Percentiles rank a stretch among this genome's conserved stretches.
phyloP scores from a whole-genome alignment of 1,140 invertebrate species.

The Diprion similis region DNA sequence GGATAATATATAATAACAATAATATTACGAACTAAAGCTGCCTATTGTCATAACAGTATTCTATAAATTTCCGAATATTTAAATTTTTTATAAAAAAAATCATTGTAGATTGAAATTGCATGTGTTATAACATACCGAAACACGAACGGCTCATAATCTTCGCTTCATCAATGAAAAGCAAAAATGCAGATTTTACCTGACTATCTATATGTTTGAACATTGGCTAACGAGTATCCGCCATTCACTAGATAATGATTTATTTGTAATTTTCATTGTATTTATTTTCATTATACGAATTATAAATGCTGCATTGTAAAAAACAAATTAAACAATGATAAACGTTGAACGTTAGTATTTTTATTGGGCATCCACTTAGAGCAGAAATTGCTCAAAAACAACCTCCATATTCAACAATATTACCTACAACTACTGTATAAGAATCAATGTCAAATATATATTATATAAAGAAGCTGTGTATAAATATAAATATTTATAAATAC shows the following conservation, averaged over 20 bases:
- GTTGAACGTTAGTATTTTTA: slow-evolving; percentile 51
- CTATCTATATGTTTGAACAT: not conserved
- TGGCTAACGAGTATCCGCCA: not conserved
- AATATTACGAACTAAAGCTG: slow-evolving; percentile 24
- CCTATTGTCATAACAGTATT: slow-evolving; percentile 16
- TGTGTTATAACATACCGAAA: not conserved
- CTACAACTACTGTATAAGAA: slow-evolving; percentile 42
- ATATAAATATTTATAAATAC: slow-evolving; percentile 45
- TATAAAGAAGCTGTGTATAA: slow-evolving; percentile 42
- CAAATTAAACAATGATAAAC: slow-evolving; percentile 45
- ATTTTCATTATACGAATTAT: slow-evolving; percentile 33
- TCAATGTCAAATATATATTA: slow-evolving; percentile 42
- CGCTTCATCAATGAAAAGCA: not conserved
- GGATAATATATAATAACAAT: slow-evolving; percentile 16
- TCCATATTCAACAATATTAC: slow-evolving; percentile 41
- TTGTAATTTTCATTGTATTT: slow-evolving; percentile 31
- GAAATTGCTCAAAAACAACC: slow-evolving; percentile 32
- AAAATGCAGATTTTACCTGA: not conserved
- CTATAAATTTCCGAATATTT: not conserved
- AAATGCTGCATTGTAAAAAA: slow-evolving; percentile 38
- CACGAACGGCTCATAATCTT: not conserved
- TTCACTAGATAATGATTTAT: slow-evolving; percentile 6
- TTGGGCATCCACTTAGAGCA: slow-evolving; percentile 40
- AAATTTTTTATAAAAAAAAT: not conserved
- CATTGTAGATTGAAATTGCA: not conserved